A percentile compares a stretch with the other conserved stretches of the same genome.
phyloP scores from a whole-genome alignment of 1,140 invertebrate species.

The Drosophila nigromelanica region DNA sequence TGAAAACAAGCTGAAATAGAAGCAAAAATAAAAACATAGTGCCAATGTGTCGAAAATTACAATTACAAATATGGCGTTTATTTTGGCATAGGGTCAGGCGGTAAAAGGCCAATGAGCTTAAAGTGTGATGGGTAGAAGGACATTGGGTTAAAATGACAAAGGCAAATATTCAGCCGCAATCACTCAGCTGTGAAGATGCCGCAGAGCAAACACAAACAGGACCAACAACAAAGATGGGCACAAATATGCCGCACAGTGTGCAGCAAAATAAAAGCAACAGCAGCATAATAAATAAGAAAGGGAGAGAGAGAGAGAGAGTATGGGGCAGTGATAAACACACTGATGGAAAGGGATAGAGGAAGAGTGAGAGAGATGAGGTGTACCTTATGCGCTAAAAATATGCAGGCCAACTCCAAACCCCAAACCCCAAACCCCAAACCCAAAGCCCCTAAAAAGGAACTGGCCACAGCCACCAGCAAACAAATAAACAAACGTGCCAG shows the following conservation, averaged over 20 bases:
- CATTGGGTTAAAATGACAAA: constrained; percentile 47
- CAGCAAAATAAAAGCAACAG: constrained; percentile 45
- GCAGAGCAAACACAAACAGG: constrained; percentile 64
- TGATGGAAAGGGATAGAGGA: background rate
- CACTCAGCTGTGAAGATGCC: constrained; percentile 76
- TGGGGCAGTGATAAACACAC: background rate
- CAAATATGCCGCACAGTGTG: constrained; percentile 44
- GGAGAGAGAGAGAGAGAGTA: background rate
- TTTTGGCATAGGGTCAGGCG: background rate
- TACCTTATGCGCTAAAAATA: constrained; percentile 61
- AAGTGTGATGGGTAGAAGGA: constrained; percentile 13
- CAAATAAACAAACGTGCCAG: constrained; percentile 62
- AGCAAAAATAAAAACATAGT: background rate
- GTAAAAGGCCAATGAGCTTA: background rate
- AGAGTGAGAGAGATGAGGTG: background rate
- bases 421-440: constrained; percentile 33
- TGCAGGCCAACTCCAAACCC: constrained; percentile 45
- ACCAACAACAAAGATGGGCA: constrained; percentile 17
- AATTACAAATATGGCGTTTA: constrained; percentile 46
- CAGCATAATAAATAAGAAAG: constrained; percentile 31
- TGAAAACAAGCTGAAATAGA: too few species aligned
- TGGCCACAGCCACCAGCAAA: constrained; percentile 43
- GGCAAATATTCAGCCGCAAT: constrained; percentile 74
- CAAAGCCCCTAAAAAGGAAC: constrained; percentile 37
- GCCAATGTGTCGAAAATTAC: constrained; percentile 46